Base-by-base conservation (phyloP, 2,113 vertebrate species). In the Tursiops truncatus region DNA sequence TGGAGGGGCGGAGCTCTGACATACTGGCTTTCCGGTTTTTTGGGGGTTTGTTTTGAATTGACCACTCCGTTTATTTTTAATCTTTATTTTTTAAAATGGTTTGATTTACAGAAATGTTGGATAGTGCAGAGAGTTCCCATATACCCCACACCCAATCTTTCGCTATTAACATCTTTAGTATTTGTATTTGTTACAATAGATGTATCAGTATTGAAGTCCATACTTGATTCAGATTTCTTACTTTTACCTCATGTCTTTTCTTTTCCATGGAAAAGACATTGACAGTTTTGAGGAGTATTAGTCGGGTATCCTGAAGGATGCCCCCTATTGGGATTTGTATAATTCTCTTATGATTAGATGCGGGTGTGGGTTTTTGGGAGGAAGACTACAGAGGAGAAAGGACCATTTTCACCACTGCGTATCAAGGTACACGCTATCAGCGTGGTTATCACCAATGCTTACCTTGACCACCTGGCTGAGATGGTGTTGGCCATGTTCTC, bases 371-470 rank as follows among this genome's bases (percentile, higher is more conserved):
- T 47, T 68, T 70, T 0, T 2, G 38, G 36, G 31, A 47, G 3
- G 47, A 58, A 23, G 12, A 23, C 13, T 17, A 6, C 47, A 28
- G 41, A 71, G 20, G 11, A 10, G 6, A 47, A 47, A 73, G 12
- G 9, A n/a, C n/a, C 3, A 3, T 23, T 89, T 58, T 53, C 17
- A 31, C 1, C 14, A 26, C 13, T 14, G 38, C 10, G 7, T 1
- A 1, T 92, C 41, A 7, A 11, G 18, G 14, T 25, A 3, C 0
- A 8, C 2, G 15, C 13, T 53, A 0, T 62, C 47, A 8, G 5
- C 9, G 8, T 1, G 23, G 38, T 71, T 21, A 3, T 15, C 44
- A 28, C 36, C 12, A 25, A 2, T 0, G 8, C 4, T 33, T 1
- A 20, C 33, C 38, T 84, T n/a, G 56, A 14, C 36, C 23, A 10